These are phyloP conservation scores for Tinea semifulvella DNA, from an alignment of 2,888 invertebrate genomes.

Conservation along the genomic window DNA sequence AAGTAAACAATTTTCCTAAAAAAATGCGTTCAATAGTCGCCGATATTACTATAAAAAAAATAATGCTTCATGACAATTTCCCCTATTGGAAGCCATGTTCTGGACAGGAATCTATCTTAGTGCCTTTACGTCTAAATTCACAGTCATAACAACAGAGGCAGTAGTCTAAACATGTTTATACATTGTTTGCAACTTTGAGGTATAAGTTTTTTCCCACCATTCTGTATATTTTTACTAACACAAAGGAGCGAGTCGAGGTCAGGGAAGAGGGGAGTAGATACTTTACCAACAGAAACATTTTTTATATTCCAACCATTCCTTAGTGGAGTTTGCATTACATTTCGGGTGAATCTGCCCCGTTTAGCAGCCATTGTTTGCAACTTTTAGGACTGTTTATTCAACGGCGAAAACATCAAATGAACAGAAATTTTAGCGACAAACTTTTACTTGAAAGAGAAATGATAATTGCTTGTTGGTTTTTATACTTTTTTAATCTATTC, in stretches of 20 bases:
- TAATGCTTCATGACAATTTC: too few species aligned
- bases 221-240: too few species aligned
- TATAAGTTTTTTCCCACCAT: too few species aligned
- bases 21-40: too few species aligned
- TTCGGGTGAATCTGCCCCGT: slow-evolving; percentile 8
- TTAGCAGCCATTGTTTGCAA: slow-evolving; percentile 10
- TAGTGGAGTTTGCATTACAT: slow-evolving; percentile 19
- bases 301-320: slow-evolving; percentile 31
- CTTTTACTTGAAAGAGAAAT: neutral
- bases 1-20: too few species aligned
- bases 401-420: slow-evolving; percentile 8
- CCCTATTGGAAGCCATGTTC: too few species aligned
- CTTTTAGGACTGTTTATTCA: slow-evolving; percentile 9
- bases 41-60: too few species aligned
- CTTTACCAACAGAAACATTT: slow-evolving; percentile 32
- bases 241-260: slow-evolving; percentile 1
- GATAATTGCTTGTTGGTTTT: neutral
- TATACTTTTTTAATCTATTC: neutral
- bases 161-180: too few species aligned
- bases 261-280: slow-evolving; percentile 14
- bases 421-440: neutral
- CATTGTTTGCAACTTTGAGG: too few species aligned
- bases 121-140: too few species aligned
- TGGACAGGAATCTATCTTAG: too few species aligned
- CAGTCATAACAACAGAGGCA: too few species aligned